Evolutionary conservation across 1,140 invertebrate genomes (phyloP), one percentile per base, ranked within the genome.

Genomic region (Hypsibius dujardini): DNA sequence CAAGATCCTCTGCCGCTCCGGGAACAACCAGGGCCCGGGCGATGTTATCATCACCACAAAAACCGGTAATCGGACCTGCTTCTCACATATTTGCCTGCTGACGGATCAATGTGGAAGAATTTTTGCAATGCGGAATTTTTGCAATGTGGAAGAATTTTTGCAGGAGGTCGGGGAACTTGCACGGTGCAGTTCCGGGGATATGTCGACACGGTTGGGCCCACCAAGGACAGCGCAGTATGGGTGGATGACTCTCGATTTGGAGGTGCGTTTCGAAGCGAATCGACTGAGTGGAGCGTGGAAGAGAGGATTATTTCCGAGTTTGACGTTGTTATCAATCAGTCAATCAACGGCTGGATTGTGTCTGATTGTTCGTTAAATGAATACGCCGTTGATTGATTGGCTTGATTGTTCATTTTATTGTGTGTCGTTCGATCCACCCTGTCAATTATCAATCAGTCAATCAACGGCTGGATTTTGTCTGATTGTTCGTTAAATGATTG

Each of bases 181-280:
- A 96, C 92, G 40, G 92, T 98, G 1, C 90, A 94, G 75, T 98
- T 98, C 80, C 86, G 89, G 80, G 89, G 78, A 87, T 73, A 70
- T 46, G 71, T 75, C 46, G 71, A 75, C 47, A 73, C 87, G 1
- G 86, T 90, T 80, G 91, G 92, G 0, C 92, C 94, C 1, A 85
- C 96, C 71, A 95, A 97, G 80, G 95, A 98, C 79, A 94, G 90
- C 76, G 91, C 93, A n/a, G 92, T 98, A 7, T 98, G 95, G 95
- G 90, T 98, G 1, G 94, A 98, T 80, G 94, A 84, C 73, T 78
- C 82, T n/a, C 78, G 79, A 74, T 77, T 77, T 14, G 77, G 7
- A 71, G 62, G 62, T 67, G 45, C 42, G 12, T 67, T 67, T 67
- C 12, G n/a, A 56, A 56, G 12, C 45, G 62, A 12, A 56, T 56